Conservation (phyloP, 2,888 invertebrate species). For the Synergus itoensis region DNA sequence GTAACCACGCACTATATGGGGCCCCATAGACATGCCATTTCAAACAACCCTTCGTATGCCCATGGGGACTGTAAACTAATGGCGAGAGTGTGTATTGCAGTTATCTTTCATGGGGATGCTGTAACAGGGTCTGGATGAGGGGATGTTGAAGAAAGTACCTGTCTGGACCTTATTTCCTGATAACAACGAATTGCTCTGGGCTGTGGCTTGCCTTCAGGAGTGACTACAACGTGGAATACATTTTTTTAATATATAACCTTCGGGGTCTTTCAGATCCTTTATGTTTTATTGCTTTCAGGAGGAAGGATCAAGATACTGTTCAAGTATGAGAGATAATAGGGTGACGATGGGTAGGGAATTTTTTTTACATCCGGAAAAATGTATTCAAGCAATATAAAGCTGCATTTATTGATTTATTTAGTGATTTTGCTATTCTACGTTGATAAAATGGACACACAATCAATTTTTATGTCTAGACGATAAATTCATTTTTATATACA, state of each 20-base stretch:
- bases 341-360: too few species aligned
- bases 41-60: conserved; percentile 66
- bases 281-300: neutral
- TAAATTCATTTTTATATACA: too few species aligned
- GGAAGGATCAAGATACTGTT: neutral
- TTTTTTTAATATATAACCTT: neutral
- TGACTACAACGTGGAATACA: conserved; percentile 20
- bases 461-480: too few species aligned
- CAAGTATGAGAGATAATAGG: too few species aligned
- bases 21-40: conserved; percentile 59
- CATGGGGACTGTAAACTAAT: conserved; percentile 74
- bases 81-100: conserved; percentile 64
- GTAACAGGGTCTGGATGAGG: neutral
- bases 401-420: too few species aligned
- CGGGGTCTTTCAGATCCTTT: neutral
- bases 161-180: conserved; percentile 15
- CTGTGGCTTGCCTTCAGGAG: conserved; percentile 2
- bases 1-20: conserved; percentile 58
- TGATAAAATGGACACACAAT: too few species aligned
- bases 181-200: conserved; percentile 5
- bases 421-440: too few species aligned
- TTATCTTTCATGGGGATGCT: conserved; percentile 59
- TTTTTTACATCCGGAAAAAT: too few species aligned
- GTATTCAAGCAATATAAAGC: too few species aligned
- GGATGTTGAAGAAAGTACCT: conserved; percentile 42